Evolutionary conservation across 2,888 invertebrate species (phyloP).

Genomic region (Amphipyra tragopoginis): DNA sequence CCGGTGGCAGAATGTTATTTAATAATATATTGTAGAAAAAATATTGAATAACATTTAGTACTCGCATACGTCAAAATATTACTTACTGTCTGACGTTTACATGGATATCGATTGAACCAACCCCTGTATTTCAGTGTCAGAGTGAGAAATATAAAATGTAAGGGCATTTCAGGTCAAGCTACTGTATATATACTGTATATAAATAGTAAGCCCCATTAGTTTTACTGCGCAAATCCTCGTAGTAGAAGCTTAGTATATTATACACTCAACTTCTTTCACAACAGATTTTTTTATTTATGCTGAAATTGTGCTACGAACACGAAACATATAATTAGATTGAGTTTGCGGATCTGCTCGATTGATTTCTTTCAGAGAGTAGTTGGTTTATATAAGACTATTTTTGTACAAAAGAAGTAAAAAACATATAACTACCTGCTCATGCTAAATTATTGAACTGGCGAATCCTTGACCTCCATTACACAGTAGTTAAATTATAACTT

Average conservation of each 20-base stretch:
- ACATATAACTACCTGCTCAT: too few relatives aligned
- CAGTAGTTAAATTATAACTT: too few relatives aligned
- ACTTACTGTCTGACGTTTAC: not conserved
- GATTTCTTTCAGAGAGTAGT: not conserved
- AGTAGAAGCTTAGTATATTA: slow-evolving; percentile 1
- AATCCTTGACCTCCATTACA: too few relatives aligned
- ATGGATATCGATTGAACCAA: slow-evolving; percentile 18
- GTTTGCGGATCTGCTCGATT: not conserved
- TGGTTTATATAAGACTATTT: too few relatives aligned
- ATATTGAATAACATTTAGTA: too few relatives aligned
- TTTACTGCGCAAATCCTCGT: slow-evolving; percentile 6
- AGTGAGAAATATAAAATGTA: not conserved
- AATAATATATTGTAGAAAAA: not conserved
- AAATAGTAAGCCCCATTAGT: slow-evolving; percentile 1
- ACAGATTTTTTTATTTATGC: not conserved
- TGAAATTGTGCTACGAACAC: slow-evolving; percentile 5
- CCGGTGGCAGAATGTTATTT: slow-evolving; percentile 16
- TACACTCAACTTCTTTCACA: slow-evolving; percentile 4
- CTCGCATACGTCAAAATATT: too few relatives aligned
- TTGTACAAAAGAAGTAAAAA: too few relatives aligned
- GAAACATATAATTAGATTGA: slow-evolving; percentile 15
- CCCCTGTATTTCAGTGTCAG: slow-evolving; percentile 1
- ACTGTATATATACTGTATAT: not conserved
- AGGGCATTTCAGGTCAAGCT: not conserved
- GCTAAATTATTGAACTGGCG: too few relatives aligned